A percentile compares a stretch with the other conserved stretches of the same genome.
These are phyloP conservation scores for Melanotaenia maccullochi DNA, from an alignment of 2,797 vertebrate species.

Conservation along the genomic window DNA sequence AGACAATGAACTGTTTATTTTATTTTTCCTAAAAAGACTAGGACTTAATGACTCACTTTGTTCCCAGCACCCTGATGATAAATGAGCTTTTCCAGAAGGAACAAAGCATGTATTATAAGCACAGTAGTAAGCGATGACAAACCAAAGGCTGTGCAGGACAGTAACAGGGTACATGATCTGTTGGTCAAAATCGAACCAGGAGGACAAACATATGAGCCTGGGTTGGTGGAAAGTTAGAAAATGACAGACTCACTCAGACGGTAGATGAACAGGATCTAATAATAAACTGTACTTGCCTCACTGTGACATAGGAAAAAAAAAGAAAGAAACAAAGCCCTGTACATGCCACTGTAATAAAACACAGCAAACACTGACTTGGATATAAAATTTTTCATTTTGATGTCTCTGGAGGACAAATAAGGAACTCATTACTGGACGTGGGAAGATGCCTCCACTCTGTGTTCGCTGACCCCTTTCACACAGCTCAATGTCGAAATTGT, in stretches of 20 bases:
- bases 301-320: conserved; percentile 50
- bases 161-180: conserved; percentile 44
- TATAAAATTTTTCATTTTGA: conserved; percentile 73
- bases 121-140: conserved; percentile 41
- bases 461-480: conserved; percentile 63
- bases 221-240: conserved; percentile 59
- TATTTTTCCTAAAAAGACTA: conserved; percentile 11
- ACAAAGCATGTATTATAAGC: conserved; percentile 64
- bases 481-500: conserved; percentile 60
- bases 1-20: neutral
- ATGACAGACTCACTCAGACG: conserved; percentile 61
- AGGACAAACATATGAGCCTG: conserved; percentile 65
- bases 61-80: conserved; percentile 54
- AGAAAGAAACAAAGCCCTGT: conserved; percentile 52
- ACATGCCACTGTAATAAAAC: conserved; percentile 73
- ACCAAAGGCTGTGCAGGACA: conserved; percentile 54
- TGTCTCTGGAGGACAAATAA: conserved; percentile 74
- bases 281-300: conserved; percentile 62
- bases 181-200: conserved; percentile 50
- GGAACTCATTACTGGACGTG: conserved; percentile 66
- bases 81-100: conserved; percentile 59
- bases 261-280: conserved; percentile 59
- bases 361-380: conserved; percentile 70
- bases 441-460: conserved; percentile 52
- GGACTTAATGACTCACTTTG: conserved; percentile 53